These are phyloP conservation scores for Dyspetes luteomarginatus DNA, from an alignment of 2,888 invertebrate genomes.

Conservation along the genomic window DNA sequence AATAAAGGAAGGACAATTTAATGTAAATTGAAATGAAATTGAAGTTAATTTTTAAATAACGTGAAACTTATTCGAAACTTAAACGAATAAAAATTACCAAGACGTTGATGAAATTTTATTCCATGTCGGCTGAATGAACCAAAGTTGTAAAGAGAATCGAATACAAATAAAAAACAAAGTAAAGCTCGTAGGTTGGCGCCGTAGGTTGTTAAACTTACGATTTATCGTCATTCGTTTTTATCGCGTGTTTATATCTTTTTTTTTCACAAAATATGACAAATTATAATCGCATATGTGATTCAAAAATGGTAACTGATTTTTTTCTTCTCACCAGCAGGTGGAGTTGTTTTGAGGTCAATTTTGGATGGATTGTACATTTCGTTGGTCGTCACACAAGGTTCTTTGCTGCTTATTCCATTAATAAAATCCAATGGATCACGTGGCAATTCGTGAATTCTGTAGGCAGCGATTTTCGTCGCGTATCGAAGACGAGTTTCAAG, in stretches of 20 bases:
- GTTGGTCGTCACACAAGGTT: conserved; percentile 89
- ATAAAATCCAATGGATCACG: conserved; percentile 85
- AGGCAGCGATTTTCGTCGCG: conserved; percentile 89
- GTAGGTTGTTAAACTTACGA: not conserved
- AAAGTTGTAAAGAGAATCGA: too few relatives aligned
- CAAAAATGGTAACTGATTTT: too few relatives aligned
- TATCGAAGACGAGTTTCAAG: conserved; percentile 90
- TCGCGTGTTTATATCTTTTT: conserved; percentile 25
- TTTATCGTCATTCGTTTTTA: conserved; percentile 30
- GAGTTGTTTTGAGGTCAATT: conserved; percentile 85
- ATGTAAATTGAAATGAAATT: too few relatives aligned
- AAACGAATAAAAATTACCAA: too few relatives aligned
- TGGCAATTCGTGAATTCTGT: conserved; percentile 90
- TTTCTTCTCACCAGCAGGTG: conserved; percentile 87
- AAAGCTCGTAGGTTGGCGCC: too few relatives aligned
- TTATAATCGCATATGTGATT: too few relatives aligned
- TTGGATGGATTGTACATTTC: conserved; percentile 91
- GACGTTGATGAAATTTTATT: too few relatives aligned
- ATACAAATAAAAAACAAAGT: too few relatives aligned
- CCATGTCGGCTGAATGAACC: too few relatives aligned
- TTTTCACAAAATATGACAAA: not conserved
- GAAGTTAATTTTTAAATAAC: too few relatives aligned
- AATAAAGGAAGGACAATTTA: too few relatives aligned
- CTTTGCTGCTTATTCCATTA: conserved; percentile 80
- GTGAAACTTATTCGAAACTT: too few relatives aligned